These are phyloP conservation scores for Oplegnathus fasciatus DNA, from an alignment of 2,113 vertebrate species.

Conservation along the genomic window DNA sequence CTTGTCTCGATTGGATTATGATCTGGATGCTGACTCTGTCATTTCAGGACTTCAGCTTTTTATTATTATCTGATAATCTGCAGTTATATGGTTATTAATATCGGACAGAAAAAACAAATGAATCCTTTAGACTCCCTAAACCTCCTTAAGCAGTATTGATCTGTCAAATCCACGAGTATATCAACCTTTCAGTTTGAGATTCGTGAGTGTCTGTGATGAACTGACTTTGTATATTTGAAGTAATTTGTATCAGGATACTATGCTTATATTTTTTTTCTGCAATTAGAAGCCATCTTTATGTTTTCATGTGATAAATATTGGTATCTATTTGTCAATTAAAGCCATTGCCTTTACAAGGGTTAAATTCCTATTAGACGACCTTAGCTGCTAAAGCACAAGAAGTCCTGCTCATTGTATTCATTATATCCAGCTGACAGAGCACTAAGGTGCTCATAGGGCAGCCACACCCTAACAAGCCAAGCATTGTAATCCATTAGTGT, in stretches of 20 bases:
- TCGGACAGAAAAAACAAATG: neutral
- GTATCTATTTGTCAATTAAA: neutral
- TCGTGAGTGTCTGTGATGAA: neutral
- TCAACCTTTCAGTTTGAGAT: neutral
- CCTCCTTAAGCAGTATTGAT: neutral
- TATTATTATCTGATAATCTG: neutral
- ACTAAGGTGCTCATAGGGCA: neutral
- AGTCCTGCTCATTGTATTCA: neutral
- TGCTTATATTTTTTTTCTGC: neutral
- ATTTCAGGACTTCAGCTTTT: neutral
- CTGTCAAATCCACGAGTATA: neutral
- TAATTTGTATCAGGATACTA: neutral
- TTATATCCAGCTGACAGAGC: neutral
- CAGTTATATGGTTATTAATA: neutral
- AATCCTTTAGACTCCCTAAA: neutral
- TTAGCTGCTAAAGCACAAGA: neutral
- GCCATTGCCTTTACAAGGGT: neutral
- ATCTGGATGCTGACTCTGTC: neutral
- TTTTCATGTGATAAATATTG: no score
- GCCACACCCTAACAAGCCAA: conserved; percentile 18
- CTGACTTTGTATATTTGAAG: neutral
- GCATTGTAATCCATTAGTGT: neutral
- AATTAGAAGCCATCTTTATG: neutral
- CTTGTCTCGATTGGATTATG: neutral
- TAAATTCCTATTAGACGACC: neutral